Conservation (phyloP, 2,888 invertebrate species). For the Meteorus colon region DNA sequence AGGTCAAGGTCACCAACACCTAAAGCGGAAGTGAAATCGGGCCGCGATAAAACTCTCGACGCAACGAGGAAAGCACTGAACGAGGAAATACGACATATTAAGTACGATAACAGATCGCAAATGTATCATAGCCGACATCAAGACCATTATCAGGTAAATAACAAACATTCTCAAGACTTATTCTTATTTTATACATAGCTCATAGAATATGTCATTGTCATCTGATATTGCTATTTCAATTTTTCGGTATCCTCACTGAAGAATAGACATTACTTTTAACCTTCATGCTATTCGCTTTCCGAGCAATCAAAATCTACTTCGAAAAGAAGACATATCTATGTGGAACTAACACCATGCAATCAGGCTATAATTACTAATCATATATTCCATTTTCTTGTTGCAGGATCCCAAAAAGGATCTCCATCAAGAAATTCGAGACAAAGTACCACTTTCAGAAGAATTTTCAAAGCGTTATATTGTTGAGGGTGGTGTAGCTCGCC, state of each 20-base stretch:
- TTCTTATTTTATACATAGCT: too few relatives aligned
- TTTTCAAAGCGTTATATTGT: constrained; percentile 68
- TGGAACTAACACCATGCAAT: too few relatives aligned
- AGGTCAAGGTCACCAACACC: constrained; percentile 72
- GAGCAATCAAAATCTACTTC: too few relatives aligned
- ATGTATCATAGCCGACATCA: constrained; percentile 59
- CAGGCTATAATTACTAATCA: constrained; percentile 4
- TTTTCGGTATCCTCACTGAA: too few relatives aligned
- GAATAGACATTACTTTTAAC: too few relatives aligned
- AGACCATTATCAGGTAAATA: constrained; percentile 61
- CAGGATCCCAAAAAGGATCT: constrained; percentile 65
- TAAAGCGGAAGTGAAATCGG: constrained; percentile 53
- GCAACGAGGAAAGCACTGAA: constrained; percentile 54
- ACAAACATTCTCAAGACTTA: too few relatives aligned
- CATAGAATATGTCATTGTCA: too few relatives aligned
- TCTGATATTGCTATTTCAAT: too few relatives aligned
- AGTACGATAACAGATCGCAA: constrained; percentile 58
- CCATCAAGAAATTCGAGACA: constrained; percentile 58
- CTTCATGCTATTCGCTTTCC: too few relatives aligned
- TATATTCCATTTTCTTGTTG: background rate
- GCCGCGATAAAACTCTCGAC: constrained; percentile 48
- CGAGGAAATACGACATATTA: constrained; percentile 58
- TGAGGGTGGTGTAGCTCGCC: constrained; percentile 67
- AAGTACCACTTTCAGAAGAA: constrained; percentile 64
- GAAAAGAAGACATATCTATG: too few relatives aligned